Conservation (phyloP, 2,797 vertebrate species). For the Valencia hispanica region DNA sequence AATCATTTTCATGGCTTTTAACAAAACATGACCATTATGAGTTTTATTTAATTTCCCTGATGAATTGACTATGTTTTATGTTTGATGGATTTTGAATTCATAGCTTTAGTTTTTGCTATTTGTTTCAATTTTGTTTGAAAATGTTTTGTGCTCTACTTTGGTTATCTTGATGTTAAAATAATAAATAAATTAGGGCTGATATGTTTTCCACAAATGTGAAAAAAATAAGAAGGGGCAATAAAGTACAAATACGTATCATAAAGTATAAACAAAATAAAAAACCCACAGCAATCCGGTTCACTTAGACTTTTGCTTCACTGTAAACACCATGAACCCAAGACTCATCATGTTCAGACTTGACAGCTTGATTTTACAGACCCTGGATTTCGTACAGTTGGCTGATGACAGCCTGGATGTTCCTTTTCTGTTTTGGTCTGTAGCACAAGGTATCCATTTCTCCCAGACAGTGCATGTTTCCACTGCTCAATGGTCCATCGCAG, state of each 20-base stretch:
- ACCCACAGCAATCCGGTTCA: neutral
- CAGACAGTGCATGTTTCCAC: slow-evolving; percentile 8
- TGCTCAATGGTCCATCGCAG: slow-evolving; percentile 1
- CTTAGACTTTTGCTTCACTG: neutral
- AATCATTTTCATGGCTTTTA: neutral
- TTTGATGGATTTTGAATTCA: neutral
- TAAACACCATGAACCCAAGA: neutral
- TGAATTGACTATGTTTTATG: neutral
- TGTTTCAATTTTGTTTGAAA: too few relatives aligned
- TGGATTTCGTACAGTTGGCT: slow-evolving; percentile 10
- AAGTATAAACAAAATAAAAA: neutral
- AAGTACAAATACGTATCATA: neutral
- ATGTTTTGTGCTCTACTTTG: neutral
- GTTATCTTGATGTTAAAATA: neutral
- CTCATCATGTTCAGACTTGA: slow-evolving; percentile 2
- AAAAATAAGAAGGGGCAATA: neutral
- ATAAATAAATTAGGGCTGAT: too few relatives aligned
- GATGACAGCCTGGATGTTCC: slow-evolving; percentile 9
- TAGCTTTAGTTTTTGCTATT: neutral
- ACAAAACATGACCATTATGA: neutral
- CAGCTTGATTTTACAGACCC: slow-evolving; percentile 11
- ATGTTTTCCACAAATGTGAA: neutral
- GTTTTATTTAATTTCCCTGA: neutral
- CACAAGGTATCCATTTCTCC: slow-evolving; percentile 5
- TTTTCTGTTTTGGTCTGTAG: slow-evolving; percentile 13